A percentile compares a stretch with the other conserved stretches of the same genome.
phyloP scores from a whole-genome alignment of 1,140 invertebrate species.

The Sogatella furcifera region DNA sequence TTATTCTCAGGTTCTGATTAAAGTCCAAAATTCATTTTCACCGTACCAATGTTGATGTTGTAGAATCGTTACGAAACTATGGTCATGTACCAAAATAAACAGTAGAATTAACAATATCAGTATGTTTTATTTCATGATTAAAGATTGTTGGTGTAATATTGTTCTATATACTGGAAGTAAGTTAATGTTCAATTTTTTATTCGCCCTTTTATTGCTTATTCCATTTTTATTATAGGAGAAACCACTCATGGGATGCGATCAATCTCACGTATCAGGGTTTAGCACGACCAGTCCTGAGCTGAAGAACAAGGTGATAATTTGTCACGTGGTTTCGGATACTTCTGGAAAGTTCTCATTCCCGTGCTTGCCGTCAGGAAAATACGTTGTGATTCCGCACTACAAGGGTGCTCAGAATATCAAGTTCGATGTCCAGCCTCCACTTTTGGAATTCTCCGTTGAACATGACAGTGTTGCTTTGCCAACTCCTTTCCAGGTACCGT shows the following conservation, averaged over 20 bases:
- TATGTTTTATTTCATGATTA: no score
- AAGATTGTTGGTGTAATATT: no score
- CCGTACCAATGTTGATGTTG: no score
- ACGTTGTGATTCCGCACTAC: conserved; percentile 55
- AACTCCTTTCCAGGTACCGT: conserved; percentile 67
- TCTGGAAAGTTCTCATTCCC: conserved; percentile 71
- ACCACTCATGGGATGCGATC: conserved; percentile 46
- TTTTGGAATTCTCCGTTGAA: conserved; percentile 52
- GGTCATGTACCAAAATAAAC: no score
- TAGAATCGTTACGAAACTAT: no score
- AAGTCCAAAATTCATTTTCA: no score
- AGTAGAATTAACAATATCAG: no score
- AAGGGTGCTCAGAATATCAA: conserved; percentile 49
- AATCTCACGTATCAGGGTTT: conserved; percentile 56
- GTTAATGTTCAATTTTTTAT: no score
- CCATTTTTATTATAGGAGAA: no score
- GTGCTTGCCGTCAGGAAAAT: conserved; percentile 65
- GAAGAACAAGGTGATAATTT: conserved; percentile 44
- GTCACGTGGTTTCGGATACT: conserved; percentile 58
- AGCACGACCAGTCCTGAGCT: neutral
- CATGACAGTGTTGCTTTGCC: conserved; percentile 60
- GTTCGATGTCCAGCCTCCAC: conserved; percentile 64
- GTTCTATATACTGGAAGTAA: no score
- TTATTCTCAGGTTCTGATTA: no score
- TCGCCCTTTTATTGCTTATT: no score